Evolutionary conservation across 2,888 invertebrate species (phyloP), one percentile per base, ranked within the genome.

Genomic region (Criorhina ranunculi): DNA sequence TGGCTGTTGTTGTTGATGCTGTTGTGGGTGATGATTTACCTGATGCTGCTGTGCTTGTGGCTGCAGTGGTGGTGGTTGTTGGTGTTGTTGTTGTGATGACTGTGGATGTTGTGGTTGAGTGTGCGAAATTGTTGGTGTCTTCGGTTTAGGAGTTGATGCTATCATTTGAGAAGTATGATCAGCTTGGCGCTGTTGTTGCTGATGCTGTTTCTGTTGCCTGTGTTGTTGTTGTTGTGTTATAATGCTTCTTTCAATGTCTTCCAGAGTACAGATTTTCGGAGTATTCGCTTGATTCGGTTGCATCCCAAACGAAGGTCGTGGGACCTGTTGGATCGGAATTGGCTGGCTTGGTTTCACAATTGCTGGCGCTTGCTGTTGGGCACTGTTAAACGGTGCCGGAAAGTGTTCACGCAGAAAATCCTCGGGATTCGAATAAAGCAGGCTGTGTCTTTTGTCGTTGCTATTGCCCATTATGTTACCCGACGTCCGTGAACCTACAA

Each of bases 211-310:
- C 3, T 87, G 88, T 42, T 89, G 89, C 33, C 90, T 90, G 17
- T 89, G 88, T 42, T 89, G 88, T 40, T 90, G 87, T 60, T 91
- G 91, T 82, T 92, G 91, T 37, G 89, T 90, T 37, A 91, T 90
- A 40, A 92, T 88, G 77, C 91, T 92, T 8, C 92, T 88, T 86
- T 92, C 92, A 75, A 92, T 90, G 76, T 92, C 92, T 85, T 92
- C 92, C 0, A 92, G 88, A 5, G 92, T 91, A 19, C 90, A 89
- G 42, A 92, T 91, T 88, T 92, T 92, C 0, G 89, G 89, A 4
- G 89, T 87, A 57, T 86, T 80, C 24, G 60, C 33, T 17, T 87
- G 33, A 12, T 87, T 82, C 7, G 88, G 72, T 11, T 86, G 86
- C 53, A 89, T 75, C 0, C 89, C 88, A 76, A 88, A 88, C 78